phyloP scores from a whole-genome alignment of 2,797 vertebrate genomes.

The Gymnoscopelus braueri region DNA sequence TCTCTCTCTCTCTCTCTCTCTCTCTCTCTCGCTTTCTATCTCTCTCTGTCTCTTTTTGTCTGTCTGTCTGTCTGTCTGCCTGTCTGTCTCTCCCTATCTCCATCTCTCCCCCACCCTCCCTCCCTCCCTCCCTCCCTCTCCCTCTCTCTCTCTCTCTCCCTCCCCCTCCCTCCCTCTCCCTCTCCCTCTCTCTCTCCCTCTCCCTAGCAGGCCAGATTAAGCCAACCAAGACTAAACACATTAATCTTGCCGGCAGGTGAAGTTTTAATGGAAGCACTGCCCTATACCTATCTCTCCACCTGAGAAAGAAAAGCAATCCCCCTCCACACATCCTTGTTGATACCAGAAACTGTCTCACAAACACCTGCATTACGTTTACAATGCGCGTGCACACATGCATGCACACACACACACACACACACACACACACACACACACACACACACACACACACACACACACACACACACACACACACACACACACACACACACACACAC shows the following conservation, averaged over 20 bases:
- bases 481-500: no score
- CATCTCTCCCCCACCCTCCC: not conserved
- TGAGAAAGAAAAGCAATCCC: not conserved
- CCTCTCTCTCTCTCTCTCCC: not conserved
- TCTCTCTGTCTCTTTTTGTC: slow-evolving; percentile 21
- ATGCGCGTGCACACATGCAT: no score
- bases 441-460: no score
- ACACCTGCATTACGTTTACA: no score
- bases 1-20: not conserved
- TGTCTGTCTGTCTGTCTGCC: not conserved
- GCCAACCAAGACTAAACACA: slow-evolving; percentile 30
- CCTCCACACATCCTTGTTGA: no score
- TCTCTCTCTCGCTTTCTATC: not conserved
- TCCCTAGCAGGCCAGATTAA: slow-evolving; percentile 34
- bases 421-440: no score
- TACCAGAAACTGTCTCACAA: no score
- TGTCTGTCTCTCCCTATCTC: slow-evolving; percentile 13
- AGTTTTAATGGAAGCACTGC: slow-evolving; percentile 10
- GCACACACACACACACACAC: no score
- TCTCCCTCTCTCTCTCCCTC: not conserved
- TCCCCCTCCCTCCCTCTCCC: not conserved
- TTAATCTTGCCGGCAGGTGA: slow-evolving; percentile 24
- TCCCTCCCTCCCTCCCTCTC: not conserved
- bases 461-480: no score
- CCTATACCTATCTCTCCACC: not conserved